Percentiles rank a stretch among this genome's conserved stretches.
These are phyloP conservation scores for Camelus dromedarius DNA, from an alignment of 2,113 vertebrate genomes.

Conservation along the genomic window DNA sequence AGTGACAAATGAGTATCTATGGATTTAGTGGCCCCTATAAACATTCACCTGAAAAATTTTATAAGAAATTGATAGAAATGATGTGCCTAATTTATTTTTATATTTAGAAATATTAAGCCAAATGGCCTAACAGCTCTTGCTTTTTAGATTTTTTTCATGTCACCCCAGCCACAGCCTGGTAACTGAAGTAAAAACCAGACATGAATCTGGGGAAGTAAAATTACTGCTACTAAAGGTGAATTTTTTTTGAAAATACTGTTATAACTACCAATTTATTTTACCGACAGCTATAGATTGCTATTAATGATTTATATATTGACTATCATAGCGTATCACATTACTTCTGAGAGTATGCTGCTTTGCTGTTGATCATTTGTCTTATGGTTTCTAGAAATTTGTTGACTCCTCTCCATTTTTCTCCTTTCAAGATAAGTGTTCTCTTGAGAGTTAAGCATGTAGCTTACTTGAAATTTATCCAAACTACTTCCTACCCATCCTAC, in stretches of 20 bases:
- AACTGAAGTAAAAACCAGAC: not conserved
- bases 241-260: conserved; percentile 1
- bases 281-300: not conserved
- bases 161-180: not conserved
- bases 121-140: not conserved
- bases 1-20: not conserved
- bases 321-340: not conserved
- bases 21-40: not conserved
- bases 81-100: not conserved
- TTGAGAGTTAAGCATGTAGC: not conserved
- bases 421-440: not conserved
- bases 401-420: conserved; percentile 19
- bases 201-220: not conserved
- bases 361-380: conserved; percentile 19
- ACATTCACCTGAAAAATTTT: not conserved
- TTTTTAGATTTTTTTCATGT: conserved; percentile 1
- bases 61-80: not conserved
- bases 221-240: not conserved
- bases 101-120: conserved; percentile 35
- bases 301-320: conserved; percentile 40
- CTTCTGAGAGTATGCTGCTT: not conserved
- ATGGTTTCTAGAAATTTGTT: not conserved
- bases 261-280: conserved; percentile 12
- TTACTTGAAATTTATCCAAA: conserved; percentile 22
- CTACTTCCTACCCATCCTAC: not conserved